Percentiles rank a stretch among this genome's conserved stretches.
Conservation (phyloP, 2,888 invertebrate genomes). For the Dicyrtomina minuta region DNA sequence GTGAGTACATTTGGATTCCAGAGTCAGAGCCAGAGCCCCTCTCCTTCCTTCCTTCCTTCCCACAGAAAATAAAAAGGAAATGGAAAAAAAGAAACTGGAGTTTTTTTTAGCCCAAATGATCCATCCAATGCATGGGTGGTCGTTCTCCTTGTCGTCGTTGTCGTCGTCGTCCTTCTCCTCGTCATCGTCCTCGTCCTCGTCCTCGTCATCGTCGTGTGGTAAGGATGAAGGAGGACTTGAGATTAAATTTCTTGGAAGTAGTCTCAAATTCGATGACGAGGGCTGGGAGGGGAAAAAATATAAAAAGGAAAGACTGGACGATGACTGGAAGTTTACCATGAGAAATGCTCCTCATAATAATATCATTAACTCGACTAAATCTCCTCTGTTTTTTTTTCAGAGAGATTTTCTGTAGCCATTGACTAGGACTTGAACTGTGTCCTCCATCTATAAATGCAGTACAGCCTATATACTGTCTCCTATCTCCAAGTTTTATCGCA, state of each 20-base stretch:
- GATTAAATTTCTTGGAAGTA: conserved; percentile 23
- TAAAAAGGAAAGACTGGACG: background rate
- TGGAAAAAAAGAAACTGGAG: background rate
- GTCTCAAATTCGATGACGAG: conserved; percentile 18
- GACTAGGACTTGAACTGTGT: too few relatives aligned
- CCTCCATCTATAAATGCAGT: too few relatives aligned
- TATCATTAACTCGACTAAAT: conserved; percentile 19
- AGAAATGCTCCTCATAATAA: conserved; percentile 22
- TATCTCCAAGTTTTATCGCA: too few relatives aligned
- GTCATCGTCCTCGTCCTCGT: background rate
- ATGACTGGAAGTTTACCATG: conserved; percentile 2
- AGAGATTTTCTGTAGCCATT: too few relatives aligned
- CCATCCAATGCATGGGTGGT: background rate
- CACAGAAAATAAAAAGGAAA: background rate
- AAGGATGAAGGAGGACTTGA: background rate
- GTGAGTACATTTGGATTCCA: background rate
- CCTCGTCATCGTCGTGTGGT: too few relatives aligned
- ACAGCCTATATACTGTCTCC: too few relatives aligned
- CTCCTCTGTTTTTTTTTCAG: background rate
- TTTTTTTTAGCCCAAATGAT: background rate
- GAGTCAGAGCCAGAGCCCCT: too few relatives aligned
- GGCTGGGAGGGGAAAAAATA: conserved; percentile 4
- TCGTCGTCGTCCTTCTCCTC: background rate
- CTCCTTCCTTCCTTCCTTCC: too few relatives aligned
- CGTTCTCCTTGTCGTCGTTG: background rate